These are phyloP conservation scores for Machimus rusticus DNA, from an alignment of 2,888 invertebrate genomes.

Conservation along the genomic window DNA sequence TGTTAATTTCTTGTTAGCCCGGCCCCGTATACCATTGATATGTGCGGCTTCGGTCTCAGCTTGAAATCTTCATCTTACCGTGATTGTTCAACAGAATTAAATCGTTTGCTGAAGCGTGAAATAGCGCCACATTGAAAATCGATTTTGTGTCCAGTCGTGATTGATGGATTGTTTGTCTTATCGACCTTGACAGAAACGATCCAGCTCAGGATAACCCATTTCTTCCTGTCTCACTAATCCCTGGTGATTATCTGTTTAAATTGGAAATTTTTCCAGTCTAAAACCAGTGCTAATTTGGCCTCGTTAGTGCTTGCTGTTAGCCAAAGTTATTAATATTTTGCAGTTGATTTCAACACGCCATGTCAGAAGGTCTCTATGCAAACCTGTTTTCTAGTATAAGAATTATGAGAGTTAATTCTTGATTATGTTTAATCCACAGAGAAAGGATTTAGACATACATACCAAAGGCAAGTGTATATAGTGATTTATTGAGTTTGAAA, in stretches of 20 bases:
- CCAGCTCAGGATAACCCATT: conserved; percentile 5
- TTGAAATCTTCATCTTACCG: conserved; percentile 18
- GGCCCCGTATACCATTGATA: not conserved
- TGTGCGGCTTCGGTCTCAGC: not conserved
- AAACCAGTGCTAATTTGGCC: not conserved
- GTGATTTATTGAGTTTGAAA: not conserved
- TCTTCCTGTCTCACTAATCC: not conserved
- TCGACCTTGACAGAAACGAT: not conserved
- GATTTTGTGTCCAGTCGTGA: not conserved
- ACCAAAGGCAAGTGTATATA: not conserved
- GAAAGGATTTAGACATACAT: not conserved
- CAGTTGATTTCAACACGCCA: not conserved
- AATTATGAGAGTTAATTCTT: not conserved
- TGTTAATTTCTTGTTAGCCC: conserved; percentile 7
- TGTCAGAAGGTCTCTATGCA: not conserved
- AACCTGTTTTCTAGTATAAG: not conserved
- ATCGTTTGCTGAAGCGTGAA: conserved; percentile 1
- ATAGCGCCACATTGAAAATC: conserved; percentile 18
- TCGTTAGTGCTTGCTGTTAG: not conserved
- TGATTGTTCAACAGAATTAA: not conserved
- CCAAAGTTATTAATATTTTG: not conserved
- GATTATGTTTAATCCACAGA: not conserved
- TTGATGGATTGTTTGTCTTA: conserved; percentile 8
- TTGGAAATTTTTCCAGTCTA: not conserved
- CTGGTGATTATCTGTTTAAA: not conserved